Evolutionary conservation across 1,140 invertebrate genomes (phyloP).

Genomic region (Lepidurus arcticus): DNA sequence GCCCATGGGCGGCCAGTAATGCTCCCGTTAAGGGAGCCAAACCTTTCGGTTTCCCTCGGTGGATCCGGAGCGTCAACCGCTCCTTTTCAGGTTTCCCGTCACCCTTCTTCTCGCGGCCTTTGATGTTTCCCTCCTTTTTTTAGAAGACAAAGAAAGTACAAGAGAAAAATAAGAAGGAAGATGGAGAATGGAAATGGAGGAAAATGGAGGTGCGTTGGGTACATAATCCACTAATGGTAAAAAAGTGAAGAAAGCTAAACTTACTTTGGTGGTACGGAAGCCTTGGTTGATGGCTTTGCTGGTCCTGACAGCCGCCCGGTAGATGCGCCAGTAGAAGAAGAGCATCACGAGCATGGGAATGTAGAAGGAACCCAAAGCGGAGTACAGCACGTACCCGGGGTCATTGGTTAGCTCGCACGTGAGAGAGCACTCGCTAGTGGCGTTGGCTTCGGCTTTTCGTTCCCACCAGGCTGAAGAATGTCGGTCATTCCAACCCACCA

Average conservation of each 20-base stretch:
- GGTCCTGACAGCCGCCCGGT: slow-evolving; percentile 81
- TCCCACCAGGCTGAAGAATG: slow-evolving; percentile 4
- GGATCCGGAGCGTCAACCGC: slow-evolving; percentile 82
- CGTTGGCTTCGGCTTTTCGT: slow-evolving; percentile 18
- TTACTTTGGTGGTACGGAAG: slow-evolving; percentile 79
- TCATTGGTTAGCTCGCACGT: slow-evolving; percentile 87
- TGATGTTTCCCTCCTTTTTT: neutral
- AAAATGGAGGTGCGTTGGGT: neutral
- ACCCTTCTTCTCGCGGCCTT: neutral
- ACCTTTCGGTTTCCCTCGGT: slow-evolving; percentile 58
- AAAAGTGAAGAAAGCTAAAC: slow-evolving; percentile 26
- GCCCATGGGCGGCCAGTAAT: slow-evolving; percentile 31
- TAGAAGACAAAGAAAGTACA: neutral
- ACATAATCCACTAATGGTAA: neutral
- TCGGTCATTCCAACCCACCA: slow-evolving; percentile 87
- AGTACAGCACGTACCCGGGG: slow-evolving; percentile 72
- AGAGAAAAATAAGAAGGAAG: neutral
- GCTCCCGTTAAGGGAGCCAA: slow-evolving; percentile 25
- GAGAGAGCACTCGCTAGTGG: slow-evolving; percentile 56
- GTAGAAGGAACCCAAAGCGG: slow-evolving; percentile 90
- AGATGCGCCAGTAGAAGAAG: slow-evolving; percentile 94
- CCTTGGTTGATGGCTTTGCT: slow-evolving; percentile 81
- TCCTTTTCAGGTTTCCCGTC: slow-evolving; percentile 46
- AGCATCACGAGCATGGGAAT: slow-evolving; percentile 94
- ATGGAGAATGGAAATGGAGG: too few species aligned